Conservation (phyloP, 2,888 invertebrate genomes). For the Siphlonurus alternatus region DNA sequence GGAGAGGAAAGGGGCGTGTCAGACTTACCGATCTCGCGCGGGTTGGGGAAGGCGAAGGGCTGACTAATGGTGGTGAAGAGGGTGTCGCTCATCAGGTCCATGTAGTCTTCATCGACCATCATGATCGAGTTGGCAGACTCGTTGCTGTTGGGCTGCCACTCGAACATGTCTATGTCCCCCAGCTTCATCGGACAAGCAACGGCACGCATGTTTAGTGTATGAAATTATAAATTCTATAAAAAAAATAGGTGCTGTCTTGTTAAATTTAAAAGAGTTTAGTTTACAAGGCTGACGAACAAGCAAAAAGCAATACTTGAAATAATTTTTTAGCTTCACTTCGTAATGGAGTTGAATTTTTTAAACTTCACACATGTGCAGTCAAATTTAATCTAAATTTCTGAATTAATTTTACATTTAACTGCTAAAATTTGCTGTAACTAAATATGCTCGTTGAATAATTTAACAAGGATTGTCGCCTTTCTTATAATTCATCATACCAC, state of each 20-base stretch:
- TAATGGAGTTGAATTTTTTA: too few relatives aligned
- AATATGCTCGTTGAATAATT: too few relatives aligned
- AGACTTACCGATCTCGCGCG: constrained; percentile 77
- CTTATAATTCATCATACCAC: too few relatives aligned
- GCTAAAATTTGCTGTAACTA: too few relatives aligned
- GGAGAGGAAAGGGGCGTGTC: too few relatives aligned
- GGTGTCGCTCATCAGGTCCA: constrained; percentile 78
- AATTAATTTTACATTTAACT: too few relatives aligned
- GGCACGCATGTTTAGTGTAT: constrained; percentile 3
- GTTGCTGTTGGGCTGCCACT: constrained; percentile 49
- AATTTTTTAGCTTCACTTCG: too few relatives aligned
- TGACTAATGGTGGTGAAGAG: constrained; percentile 74
- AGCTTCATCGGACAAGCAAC: constrained; percentile 40
- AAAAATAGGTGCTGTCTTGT: not conserved
- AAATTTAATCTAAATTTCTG: too few relatives aligned
- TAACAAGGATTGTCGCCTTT: too few relatives aligned
- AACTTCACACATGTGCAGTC: too few relatives aligned
- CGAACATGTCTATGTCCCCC: constrained; percentile 54
- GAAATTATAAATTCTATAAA: too few relatives aligned
- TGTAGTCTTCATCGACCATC: constrained; percentile 72
- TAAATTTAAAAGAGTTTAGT: not conserved
- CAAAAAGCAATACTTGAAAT: not conserved
- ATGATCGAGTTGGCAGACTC: constrained; percentile 42
- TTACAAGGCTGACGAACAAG: not conserved
- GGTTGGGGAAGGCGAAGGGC: constrained; percentile 92